These are phyloP conservation scores for Ploceus nigricollis DNA, from an alignment of 2,113 vertebrate genomes.

Conservation along the genomic window DNA sequence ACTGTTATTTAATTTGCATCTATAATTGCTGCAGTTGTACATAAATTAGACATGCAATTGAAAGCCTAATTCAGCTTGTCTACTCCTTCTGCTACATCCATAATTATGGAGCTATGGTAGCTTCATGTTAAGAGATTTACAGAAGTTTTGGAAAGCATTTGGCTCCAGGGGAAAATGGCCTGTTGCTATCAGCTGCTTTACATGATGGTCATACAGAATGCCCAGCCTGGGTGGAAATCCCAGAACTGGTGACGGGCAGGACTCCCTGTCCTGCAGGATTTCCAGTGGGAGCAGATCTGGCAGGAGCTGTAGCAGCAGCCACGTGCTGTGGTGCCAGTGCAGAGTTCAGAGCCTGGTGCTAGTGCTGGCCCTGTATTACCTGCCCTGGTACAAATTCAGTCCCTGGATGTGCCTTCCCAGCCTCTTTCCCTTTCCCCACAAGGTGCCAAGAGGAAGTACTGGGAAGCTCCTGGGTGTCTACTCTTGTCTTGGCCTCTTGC, in stretches of 20 bases:
- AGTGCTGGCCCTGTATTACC: fast-evolving
- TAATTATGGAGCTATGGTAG: background rate
- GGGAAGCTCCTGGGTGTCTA: background rate
- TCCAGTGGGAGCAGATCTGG: background rate
- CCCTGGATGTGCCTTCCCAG: background rate
- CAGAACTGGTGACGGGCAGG: background rate
- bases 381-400: background rate
- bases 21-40: slow-evolving; percentile 50
- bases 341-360: background rate
- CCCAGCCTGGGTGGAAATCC: background rate
- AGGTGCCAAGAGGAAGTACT: background rate
- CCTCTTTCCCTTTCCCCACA: background rate
- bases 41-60: slow-evolving; percentile 55
- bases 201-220: background rate
- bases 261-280: background rate
- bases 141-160: background rate
- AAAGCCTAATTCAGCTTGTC: slow-evolving; percentile 46
- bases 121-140: background rate
- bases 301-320: background rate
- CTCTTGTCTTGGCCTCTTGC: background rate
- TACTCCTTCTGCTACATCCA: slow-evolving; percentile 6
- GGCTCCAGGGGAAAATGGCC: background rate
- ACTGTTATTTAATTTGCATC: slow-evolving; percentile 62
- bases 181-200: background rate
- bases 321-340: background rate